Evolutionary conservation across 2,797 vertebrate genomes (phyloP), one percentile per base, ranked within the genome.

Genomic region (Basileuterus tristriatus): DNA sequence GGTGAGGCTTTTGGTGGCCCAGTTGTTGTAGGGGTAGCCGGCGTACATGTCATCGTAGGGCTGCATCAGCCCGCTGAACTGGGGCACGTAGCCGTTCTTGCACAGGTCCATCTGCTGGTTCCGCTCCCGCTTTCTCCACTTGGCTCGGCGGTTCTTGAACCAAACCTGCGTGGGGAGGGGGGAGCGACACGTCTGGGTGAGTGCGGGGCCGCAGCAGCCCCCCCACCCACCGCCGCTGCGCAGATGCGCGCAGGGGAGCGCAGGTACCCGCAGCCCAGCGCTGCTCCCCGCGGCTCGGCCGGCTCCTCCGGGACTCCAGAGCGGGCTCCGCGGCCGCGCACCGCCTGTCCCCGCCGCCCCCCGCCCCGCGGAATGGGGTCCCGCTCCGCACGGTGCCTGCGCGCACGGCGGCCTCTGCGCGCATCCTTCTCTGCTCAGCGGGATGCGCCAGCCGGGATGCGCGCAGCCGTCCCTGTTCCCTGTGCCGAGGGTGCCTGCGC

Each of bases 91-190:
- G 93, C 99, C 99, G 97, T 99, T 99, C 94, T 99, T 99, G 93
- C 99, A 99, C 97, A 99, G 97, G 97, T 99, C 99, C 99, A 99
- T 99, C 97, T 99, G 99, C 98, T 99, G 99, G 98, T 99, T 99
- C 65, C 99, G 98, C 96, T 99, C 99, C 67, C 99, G 98, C 98
- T 99, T 99, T 96, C 99, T 98, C 99, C 99, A 99, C 97, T 99
- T 99, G 85, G 99, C 99, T 87, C 99, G 97, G 74, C 99, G 98
- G 97, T 99, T 99, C 96, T 99, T 99, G 97, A 99, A 99, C 99
- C 99, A 99, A 47, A 99, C 99, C 99, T 99, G 87, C 15, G 46
- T 52, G 70, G 87, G 53, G 30, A 41, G 62, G 23, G 24, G 49
- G 64, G 18, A 89, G 69, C 49, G 72, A 93, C 43, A 93, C 32